Base-by-base conservation (phyloP, 1,140 invertebrate species). In the Pygmarrhopalites habei region DNA sequence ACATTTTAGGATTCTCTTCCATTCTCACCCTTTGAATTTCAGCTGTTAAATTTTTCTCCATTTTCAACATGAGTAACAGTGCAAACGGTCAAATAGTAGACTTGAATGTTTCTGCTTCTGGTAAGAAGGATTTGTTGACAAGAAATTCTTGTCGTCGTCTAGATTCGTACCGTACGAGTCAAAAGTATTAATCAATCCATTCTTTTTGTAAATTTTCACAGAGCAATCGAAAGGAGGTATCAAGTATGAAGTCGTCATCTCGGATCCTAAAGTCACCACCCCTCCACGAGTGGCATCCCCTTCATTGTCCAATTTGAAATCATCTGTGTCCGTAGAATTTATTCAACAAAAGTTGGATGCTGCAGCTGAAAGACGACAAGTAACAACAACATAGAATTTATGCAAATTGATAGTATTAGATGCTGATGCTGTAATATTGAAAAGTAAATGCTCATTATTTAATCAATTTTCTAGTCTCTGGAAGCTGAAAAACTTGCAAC, bases 221-320 rank as follows among this genome's bases (percentile, higher is more conserved):
- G 64, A 66, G 53, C 53, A 41, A 21, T 46, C 41, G 53, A 72
- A 90, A 74, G 91, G 92, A 41, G 91, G 92, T 30, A 75, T 95
- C 47, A 87, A 89, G 71, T 96, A 92, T 80, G 92, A 96, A 77
- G 89, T 95, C 71, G 93, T 95, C 72, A 77, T 95, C 68, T 89
- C 89, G 47, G 89, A 93, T 72, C 89, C 92, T 19, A 80, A 82
- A 35, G 68, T 69, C 12, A 75, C 76, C 35, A 74, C 75, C 15
- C 79, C 80, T 55, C 79, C 80, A 88, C 86, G 72, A 81, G 83
- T 66, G 80, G 83, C 85, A 2, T 83, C 86, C 14, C 76, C 75
- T 5, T 75, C 78, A 1, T 29, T 58, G 10, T 29, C 28, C 10
- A 75, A 76, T 62, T 76, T 77, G 30, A 69, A 63, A 52, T 29